Conservation (phyloP, 37 sponge, comb jelly and placozoan species). For the Halisarca cf. caerulea region DNA sequence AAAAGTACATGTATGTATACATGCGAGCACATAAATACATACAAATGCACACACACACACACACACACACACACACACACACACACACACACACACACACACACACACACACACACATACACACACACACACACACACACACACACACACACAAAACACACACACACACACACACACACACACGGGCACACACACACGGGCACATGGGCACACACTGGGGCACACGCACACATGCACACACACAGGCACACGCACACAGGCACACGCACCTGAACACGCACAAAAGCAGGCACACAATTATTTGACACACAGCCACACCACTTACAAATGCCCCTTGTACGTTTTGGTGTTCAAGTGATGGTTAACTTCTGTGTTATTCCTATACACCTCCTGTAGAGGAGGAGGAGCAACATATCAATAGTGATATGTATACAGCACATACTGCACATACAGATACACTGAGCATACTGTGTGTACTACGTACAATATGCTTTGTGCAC, state of each 20-base stretch:
- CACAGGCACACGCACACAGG: not conserved
- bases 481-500: no score
- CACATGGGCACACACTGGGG: not conserved
- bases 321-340: slow-evolving; percentile 17
- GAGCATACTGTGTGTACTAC: no score
- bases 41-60: no score
- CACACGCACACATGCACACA: not conserved
- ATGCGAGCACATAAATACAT: not conserved
- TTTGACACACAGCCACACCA: no score
- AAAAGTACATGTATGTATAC: slow-evolving; percentile 15
- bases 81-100: not conserved
- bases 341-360: not conserved
- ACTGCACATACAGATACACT: no score
- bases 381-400: not conserved
- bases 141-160: not conserved
- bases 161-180: no score
- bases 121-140: not conserved
- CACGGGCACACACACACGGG: not conserved
- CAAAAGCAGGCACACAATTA: no score
- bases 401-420: not conserved
- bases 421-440: no score
- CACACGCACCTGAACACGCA: not conserved
- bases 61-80: not conserved
- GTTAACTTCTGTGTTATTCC: not conserved
- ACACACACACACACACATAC: not conserved